These are phyloP conservation scores for Odontamblyopus rebecca DNA, from an alignment of 2,797 vertebrate genomes.

Conservation along the genomic window DNA sequence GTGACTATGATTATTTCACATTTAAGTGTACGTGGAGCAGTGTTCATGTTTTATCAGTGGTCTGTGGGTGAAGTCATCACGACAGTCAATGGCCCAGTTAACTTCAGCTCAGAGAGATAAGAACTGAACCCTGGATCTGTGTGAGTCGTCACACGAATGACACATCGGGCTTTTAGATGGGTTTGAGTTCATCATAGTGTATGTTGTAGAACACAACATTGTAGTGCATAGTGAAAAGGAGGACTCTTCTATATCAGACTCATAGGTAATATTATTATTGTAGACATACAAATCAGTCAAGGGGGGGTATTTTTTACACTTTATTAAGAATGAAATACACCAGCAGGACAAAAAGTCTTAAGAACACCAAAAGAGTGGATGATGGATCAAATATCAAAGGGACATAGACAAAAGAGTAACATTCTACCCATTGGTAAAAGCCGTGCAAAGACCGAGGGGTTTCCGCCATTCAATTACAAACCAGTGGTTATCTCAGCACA, in stretches of 20 bases:
- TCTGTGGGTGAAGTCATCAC: slow-evolving; percentile 58
- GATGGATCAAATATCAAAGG: slow-evolving; percentile 73
- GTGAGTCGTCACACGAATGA: slow-evolving; percentile 27
- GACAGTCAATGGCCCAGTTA: slow-evolving; percentile 40
- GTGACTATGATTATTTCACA: not conserved
- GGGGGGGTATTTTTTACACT: slow-evolving; percentile 48
- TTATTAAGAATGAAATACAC: slow-evolving; percentile 85
- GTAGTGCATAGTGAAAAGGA: too few relatives aligned
- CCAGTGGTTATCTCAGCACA: slow-evolving; percentile 53
- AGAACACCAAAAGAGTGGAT: slow-evolving; percentile 75
- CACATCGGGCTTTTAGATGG: not conserved
- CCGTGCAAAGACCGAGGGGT: slow-evolving; percentile 61
- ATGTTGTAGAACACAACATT: too few relatives aligned
- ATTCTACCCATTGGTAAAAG: slow-evolving; percentile 65
- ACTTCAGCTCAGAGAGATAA: slow-evolving; percentile 60
- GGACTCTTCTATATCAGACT: too few relatives aligned
- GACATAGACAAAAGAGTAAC: slow-evolving; percentile 55
- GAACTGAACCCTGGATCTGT: slow-evolving; percentile 59
- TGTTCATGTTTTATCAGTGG: slow-evolving; percentile 2
- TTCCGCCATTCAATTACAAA: slow-evolving; percentile 62
- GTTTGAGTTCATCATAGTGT: not conserved
- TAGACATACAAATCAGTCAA: slow-evolving; percentile 2
- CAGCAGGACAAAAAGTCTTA: slow-evolving; percentile 79
- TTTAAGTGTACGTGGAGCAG: not conserved
- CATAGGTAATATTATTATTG: too few relatives aligned